Conservation (phyloP, 2,797 vertebrate species). For the Macrochelys suwanniensis region DNA sequence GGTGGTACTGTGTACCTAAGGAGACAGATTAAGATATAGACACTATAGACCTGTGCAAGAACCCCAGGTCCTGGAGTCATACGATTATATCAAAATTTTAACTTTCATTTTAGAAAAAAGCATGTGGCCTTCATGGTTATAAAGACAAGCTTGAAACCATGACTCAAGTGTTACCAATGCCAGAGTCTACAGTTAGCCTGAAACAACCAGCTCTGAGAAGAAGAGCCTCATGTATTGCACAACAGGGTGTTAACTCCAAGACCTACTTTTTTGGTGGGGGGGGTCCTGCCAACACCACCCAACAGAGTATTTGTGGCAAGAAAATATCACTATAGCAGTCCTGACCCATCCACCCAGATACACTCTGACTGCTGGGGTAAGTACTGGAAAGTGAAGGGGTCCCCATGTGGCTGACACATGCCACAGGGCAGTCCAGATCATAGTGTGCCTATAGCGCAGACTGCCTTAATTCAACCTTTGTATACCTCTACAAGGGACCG, state of each 20-base stretch:
- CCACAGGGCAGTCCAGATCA: not conserved
- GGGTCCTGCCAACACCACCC: accelerated
- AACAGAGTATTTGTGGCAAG: not conserved
- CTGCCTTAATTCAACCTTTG: not conserved
- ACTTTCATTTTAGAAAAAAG: not conserved
- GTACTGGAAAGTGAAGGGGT: not conserved
- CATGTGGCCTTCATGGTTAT: not conserved
- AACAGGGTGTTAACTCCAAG: not conserved
- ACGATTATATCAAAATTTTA: not conserved
- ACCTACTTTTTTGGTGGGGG: not conserved
- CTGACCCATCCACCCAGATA: not conserved
- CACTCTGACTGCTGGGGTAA: not conserved
- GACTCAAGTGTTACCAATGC: not conserved
- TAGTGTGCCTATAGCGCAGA: not conserved
- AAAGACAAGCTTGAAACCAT: not conserved
- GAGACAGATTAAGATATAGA: not conserved
- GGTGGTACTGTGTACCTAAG: not conserved
- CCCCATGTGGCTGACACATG: not conserved
- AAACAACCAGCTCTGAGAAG: not conserved
- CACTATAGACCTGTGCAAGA: not conserved
- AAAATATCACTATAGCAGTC: not conserved
- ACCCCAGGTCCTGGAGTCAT: not conserved
- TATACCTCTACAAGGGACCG: not conserved
- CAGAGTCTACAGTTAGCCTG: not conserved
- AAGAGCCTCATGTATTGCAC: not conserved